phyloP scores from a whole-genome alignment of 2,888 invertebrate species.

The Pollenia amentaria region DNA sequence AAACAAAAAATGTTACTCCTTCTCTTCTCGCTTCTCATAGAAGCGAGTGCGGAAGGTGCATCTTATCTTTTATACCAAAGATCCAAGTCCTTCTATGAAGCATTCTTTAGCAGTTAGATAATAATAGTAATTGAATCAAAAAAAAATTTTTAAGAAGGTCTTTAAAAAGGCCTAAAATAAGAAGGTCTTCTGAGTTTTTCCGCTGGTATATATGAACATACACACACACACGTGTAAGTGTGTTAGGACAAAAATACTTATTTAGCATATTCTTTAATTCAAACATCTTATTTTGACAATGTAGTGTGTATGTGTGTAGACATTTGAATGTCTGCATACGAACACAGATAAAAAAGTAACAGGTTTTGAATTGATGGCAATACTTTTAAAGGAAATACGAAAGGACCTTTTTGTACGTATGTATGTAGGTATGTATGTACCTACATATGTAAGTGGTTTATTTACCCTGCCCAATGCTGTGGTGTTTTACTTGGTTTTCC shows the following conservation, averaged over 20 bases:
- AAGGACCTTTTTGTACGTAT: constrained; percentile 63
- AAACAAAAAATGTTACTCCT: too few species aligned
- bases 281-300: constrained; percentile 74
- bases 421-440: constrained; percentile 57
- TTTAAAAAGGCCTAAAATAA: too few species aligned
- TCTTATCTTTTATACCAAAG: too few species aligned
- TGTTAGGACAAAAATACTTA: constrained; percentile 79
- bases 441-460: constrained; percentile 61
- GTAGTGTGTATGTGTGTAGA: constrained; percentile 38
- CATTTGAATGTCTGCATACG: constrained; percentile 4
- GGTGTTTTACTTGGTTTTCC: constrained; percentile 75
- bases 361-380: constrained; percentile 65
- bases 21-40: too few species aligned
- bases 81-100: too few species aligned
- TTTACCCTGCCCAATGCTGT: constrained; percentile 69
- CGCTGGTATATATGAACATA: too few species aligned
- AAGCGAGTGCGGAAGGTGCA: too few species aligned
- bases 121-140: too few species aligned
- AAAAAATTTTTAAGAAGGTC: too few species aligned
- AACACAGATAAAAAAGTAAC: constrained; percentile 55
- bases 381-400: constrained; percentile 10
- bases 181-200: too few species aligned
- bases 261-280: constrained; percentile 80
- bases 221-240: constrained; percentile 12
- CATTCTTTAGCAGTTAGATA: too few species aligned